Evolutionary conservation across 2,113 vertebrate genomes (phyloP).

Genomic region (Octodon degus): DNA sequence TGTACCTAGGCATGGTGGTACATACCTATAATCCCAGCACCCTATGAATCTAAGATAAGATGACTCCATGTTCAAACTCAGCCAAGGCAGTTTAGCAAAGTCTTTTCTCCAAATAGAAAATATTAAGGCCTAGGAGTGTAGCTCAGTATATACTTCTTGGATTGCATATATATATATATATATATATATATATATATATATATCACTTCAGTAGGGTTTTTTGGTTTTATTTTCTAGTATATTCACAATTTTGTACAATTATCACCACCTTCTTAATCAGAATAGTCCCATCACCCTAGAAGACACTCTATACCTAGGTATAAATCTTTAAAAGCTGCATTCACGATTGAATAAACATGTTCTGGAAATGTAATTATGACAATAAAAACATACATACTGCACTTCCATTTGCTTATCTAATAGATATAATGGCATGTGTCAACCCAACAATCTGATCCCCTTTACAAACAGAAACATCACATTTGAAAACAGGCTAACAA

Average conservation of each 20-base stretch:
- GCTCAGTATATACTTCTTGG: neutral
- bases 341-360: constrained; percentile 33
- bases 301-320: neutral
- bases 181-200: neutral
- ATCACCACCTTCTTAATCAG: neutral
- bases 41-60: neutral
- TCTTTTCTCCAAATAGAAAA: neutral
- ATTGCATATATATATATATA: neutral
- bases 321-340: neutral
- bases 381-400: constrained; percentile 25
- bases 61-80: neutral
- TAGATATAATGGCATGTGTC: constrained; percentile 35
- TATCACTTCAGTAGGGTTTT: neutral
- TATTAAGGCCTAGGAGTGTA: neutral
- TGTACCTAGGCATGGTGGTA: neutral
- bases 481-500: constrained; percentile 42
- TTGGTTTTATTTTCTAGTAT: neutral
- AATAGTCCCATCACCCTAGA: neutral
- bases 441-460: neutral
- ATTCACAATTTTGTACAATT: constrained; percentile 10
- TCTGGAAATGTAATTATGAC: constrained; percentile 40
- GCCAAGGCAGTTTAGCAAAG: neutral
- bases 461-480: constrained; percentile 21
- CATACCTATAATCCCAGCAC: neutral
- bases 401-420: constrained; percentile 49